Evolutionary conservation across 2,113 vertebrate species (phyloP), one percentile per base, ranked within the genome.

Genomic region (Dipodomys merriami): DNA sequence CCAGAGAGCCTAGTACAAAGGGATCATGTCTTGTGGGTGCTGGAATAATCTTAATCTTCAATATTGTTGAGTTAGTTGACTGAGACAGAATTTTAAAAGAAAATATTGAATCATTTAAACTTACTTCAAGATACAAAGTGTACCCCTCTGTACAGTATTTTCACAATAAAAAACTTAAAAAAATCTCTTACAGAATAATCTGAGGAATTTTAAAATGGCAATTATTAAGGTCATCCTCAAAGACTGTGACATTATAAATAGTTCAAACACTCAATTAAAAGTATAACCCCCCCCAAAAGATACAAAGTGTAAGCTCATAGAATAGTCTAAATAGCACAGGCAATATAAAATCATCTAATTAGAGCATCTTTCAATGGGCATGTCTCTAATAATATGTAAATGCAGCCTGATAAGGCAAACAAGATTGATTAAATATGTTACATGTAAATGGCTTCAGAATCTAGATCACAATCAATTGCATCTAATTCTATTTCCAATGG

Each of bases 241-340:
- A 95, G 60, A 33, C 65, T 72, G 12, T 95, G 90, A 96, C 91
- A 95, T 91, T 96, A 35, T 92, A 95, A 94, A 33, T 88, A 77
- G 60, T 88, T 35, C 46, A 96, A 95, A 88, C 80, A 92, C 96
- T 91, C 91, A 96, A 97, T 97, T 94, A 97, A 93, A 96, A 91
- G 72, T 94, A 53, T 80, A 96, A 94, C 85, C 68, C 64, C 64
- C 23, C 39, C 39, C 39, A 39, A 39, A 39, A 39, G 39, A 6
- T 39, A 39, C 39, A 39, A 44, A 72, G 73, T 78, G 22, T 79
- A 85, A 88, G 35, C 57, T 53, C 39, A 27, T 68, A 29, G 27
- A 23, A 78, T 35, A 76, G 62, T 13, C 60, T n/a, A 64, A 86
- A 76, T 6, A 67, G 7, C 57, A 8, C 44, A 49, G 16, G 57